Conservation (phyloP, 2,797 vertebrate species). For the Loris lydekkerianus region DNA sequence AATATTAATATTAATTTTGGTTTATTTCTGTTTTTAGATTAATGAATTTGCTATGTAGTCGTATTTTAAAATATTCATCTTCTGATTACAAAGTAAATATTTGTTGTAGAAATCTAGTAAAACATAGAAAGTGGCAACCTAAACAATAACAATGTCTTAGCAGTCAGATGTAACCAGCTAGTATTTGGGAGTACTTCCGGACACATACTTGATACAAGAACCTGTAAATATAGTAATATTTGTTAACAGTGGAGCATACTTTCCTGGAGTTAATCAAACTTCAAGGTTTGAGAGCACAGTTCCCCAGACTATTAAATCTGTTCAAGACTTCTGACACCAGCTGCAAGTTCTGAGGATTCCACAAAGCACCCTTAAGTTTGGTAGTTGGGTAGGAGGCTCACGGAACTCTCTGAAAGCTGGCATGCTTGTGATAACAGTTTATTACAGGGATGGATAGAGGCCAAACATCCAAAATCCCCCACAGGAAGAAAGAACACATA, state of each 20-base stretch:
- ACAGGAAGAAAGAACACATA: not conserved
- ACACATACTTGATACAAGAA: not conserved
- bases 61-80: constrained; percentile 29
- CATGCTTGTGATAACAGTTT: not conserved
- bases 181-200: constrained; percentile 35
- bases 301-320: not conserved
- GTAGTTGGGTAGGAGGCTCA: not conserved
- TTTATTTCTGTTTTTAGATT: constrained; percentile 25
- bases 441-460: not conserved
- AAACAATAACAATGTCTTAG: not conserved
- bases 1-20: not conserved
- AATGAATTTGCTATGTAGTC: not conserved
- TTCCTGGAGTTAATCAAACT: not conserved
- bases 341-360: not conserved
- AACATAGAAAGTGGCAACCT: not conserved
- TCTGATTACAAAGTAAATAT: constrained; percentile 42
- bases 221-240: not conserved
- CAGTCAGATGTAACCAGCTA: not conserved
- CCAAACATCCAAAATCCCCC: constrained; percentile 25
- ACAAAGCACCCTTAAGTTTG: not conserved
- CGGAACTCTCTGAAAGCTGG: not conserved
- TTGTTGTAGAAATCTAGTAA: constrained; percentile 28
- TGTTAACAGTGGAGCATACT: not conserved
- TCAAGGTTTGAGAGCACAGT: not conserved
- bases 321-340: not conserved